Conservation (phyloP, 2,888 invertebrate genomes). For the Achlya flavicornis region DNA sequence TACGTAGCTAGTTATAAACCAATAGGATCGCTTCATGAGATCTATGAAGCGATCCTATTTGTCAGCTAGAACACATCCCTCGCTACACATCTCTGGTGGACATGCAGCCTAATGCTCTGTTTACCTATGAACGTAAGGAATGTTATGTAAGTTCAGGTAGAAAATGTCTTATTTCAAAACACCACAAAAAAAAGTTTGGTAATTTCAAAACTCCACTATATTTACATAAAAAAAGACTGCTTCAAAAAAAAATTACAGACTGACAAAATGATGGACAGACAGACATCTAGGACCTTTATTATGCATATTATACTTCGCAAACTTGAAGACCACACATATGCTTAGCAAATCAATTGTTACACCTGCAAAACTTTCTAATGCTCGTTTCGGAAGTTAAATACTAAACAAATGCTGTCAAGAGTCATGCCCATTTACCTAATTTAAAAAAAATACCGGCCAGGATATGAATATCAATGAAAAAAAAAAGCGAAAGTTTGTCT, state of each 20-base stretch:
- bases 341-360: conserved; percentile 4
- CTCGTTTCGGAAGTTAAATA: background rate
- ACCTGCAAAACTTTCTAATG: conserved; percentile 15
- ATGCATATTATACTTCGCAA: background rate
- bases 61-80: too few relatives aligned
- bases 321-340: background rate
- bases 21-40: too few relatives aligned
- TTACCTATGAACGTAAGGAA: too few relatives aligned
- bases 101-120: too few relatives aligned
- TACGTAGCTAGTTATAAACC: too few relatives aligned
- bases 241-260: background rate
- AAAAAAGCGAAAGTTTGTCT: conserved; percentile 56
- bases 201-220: too few relatives aligned
- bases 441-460: conserved; percentile 39
- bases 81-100: too few relatives aligned
- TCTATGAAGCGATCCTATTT: too few relatives aligned
- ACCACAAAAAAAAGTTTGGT: too few relatives aligned
- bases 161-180: too few relatives aligned
- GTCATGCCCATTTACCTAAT: conserved; percentile 26
- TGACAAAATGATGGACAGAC: background rate
- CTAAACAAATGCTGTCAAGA: background rate
- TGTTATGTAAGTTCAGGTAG: too few relatives aligned
- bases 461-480: conserved; percentile 56
- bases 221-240: background rate
- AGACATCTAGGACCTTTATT: background rate